Conservation (phyloP, 2,113 vertebrate species). For the Sapayoa aenigma region DNA sequence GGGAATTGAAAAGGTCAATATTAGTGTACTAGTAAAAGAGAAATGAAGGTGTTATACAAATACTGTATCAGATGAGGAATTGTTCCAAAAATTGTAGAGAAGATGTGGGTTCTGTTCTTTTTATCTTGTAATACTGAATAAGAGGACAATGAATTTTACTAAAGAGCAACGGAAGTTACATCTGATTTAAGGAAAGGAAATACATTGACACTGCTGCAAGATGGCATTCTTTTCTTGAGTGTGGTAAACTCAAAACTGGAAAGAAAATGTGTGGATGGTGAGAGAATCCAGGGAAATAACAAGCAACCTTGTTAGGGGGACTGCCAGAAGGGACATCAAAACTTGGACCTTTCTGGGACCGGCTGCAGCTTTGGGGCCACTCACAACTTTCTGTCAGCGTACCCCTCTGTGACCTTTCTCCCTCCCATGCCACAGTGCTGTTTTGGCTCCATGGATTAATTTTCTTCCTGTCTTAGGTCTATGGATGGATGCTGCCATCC, state of each 20-base stretch:
- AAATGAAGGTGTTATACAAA: background rate
- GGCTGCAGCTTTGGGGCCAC: background rate
- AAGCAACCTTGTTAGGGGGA: background rate
- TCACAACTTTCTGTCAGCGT: background rate
- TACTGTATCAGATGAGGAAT: background rate
- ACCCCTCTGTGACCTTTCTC: background rate
- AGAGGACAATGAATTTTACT: background rate
- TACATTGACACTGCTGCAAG: background rate
- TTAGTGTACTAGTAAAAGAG: background rate
- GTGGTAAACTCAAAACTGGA: background rate
- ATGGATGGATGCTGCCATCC: background rate
- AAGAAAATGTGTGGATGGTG: background rate
- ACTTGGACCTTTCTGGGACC: background rate
- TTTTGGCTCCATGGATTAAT: background rate
- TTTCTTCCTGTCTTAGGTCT: background rate
- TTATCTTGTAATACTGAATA: background rate
- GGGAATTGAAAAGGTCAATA: background rate
- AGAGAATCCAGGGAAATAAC: background rate
- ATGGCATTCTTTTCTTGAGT: background rate
- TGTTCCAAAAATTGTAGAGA: background rate
- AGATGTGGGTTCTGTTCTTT: background rate
- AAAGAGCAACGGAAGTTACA: background rate
- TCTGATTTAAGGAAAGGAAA: background rate
- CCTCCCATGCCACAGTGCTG: background rate
- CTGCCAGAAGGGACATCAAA: background rate